Evolutionary conservation across 2,797 vertebrate species (phyloP).

Genomic region (Valencia hispanica): DNA sequence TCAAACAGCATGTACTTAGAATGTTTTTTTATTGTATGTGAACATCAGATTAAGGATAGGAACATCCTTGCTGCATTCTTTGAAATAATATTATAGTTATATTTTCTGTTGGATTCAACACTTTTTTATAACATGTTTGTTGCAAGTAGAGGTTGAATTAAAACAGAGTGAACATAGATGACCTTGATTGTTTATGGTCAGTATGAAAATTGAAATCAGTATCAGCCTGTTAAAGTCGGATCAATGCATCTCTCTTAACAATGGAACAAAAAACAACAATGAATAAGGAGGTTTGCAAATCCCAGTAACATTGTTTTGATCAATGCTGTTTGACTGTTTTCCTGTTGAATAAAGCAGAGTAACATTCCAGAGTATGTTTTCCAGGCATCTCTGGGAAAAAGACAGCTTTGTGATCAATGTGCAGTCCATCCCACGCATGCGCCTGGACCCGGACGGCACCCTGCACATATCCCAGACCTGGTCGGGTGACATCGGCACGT

Average conservation of each 20-base stretch:
- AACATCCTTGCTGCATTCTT: not conserved
- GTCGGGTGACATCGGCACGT: constrained; percentile 96
- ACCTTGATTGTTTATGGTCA: not conserved
- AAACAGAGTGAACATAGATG: not conserved
- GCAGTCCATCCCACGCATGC: constrained; percentile 84
- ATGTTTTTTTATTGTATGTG: not conserved
- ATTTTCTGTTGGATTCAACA: not conserved
- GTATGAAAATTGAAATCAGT: not conserved
- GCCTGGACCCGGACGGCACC: constrained; percentile 85
- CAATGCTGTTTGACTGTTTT: not conserved
- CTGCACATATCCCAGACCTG: constrained; percentile 96
- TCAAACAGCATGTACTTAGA: not conserved
- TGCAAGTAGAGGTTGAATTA: not conserved
- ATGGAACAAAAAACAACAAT: not conserved
- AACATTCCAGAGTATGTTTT: constrained; percentile 17
- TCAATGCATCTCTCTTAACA: not conserved
- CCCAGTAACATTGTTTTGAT: not conserved
- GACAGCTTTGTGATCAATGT: constrained; percentile 81
- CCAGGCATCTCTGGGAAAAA: constrained; percentile 94
- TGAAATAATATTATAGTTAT: not conserved
- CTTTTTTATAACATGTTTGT: not conserved
- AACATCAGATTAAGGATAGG: not conserved
- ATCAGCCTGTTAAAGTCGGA: not conserved
- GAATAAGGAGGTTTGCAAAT: not conserved
- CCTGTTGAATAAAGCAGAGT: no score